Evolutionary conservation across 2,797 vertebrate genomes (phyloP).

Genomic region (Alcedo atthis): DNA sequence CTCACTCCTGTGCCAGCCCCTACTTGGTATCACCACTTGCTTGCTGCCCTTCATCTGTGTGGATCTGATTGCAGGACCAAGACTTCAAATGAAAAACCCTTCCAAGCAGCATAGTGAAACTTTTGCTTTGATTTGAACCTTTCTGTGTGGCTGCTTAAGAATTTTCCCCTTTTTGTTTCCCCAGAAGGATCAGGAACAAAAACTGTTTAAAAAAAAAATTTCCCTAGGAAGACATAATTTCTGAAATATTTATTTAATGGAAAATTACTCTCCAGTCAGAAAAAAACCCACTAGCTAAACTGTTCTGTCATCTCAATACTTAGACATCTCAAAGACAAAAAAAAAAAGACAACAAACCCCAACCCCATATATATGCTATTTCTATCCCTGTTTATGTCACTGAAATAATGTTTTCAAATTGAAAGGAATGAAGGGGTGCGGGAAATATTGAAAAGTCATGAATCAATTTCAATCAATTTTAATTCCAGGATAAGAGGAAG

Average conservation of each 20-base stretch:
- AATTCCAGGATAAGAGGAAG: conserved; percentile 62
- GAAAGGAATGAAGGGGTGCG: conserved; percentile 24
- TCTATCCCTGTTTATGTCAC: conserved; percentile 2
- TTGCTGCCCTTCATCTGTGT: neutral
- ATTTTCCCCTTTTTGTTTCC: neutral
- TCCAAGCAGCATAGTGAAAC: neutral
- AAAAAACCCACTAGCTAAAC: neutral
- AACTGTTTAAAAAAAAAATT: neutral
- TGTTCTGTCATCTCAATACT: neutral
- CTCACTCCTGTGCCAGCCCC: accelerated
- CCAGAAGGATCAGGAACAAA: neutral
- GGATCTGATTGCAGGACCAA: neutral
- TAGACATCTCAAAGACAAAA: neutral
- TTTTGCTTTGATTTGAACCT: neutral
- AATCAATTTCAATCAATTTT: conserved; percentile 67
- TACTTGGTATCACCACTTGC: neutral
- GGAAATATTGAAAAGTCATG: conserved; percentile 56
- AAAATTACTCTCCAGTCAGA: neutral
- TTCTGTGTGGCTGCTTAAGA: neutral
- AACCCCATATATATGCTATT: neutral
- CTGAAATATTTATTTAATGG: neutral
- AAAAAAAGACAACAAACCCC: neutral
- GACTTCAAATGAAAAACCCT: neutral
- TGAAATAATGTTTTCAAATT: conserved; percentile 19
- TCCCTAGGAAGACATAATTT: neutral